Percentiles rank a stretch among this genome's conserved stretches.
phyloP scores from a whole-genome alignment of 2,888 invertebrate species.

The Rhorus exstirpatorius region DNA sequence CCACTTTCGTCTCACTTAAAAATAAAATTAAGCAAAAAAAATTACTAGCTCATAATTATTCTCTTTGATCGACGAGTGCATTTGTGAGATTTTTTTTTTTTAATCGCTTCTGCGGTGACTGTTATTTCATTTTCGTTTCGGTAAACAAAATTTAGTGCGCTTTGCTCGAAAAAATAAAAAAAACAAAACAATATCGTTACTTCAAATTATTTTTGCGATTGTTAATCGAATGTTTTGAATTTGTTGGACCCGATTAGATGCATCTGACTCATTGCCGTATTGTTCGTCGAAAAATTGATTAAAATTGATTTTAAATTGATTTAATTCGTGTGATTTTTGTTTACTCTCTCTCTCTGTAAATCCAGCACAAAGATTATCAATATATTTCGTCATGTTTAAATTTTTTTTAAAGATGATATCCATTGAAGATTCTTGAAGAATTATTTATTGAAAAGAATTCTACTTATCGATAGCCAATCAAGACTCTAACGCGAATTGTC shows the following conservation, averaged over 20 bases:
- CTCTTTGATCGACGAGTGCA: constrained; percentile 3
- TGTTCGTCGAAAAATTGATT: too few species aligned
- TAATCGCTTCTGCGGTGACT: too few species aligned
- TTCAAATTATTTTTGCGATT: too few species aligned
- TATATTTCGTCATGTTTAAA: too few species aligned
- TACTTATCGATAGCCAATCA: neutral
- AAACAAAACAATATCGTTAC: too few species aligned
- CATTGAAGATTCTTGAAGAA: neutral
- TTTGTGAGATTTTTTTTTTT: neutral
- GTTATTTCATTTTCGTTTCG: too few species aligned
- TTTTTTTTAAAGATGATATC: neutral
- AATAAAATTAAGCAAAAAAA: constrained; percentile 5
- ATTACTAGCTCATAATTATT: constrained; percentile 10
- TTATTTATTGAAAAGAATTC: neutral
- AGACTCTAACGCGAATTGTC: neutral
- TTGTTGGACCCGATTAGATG: too few species aligned
- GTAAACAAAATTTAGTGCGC: too few species aligned
- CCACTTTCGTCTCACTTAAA: neutral
- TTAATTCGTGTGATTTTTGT: neutral
- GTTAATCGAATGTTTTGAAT: neutral
- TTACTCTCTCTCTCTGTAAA: too few species aligned
- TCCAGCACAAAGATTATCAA: too few species aligned
- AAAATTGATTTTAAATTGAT: neutral
- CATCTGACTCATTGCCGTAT: too few species aligned
- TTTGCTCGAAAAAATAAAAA: too few species aligned